Evolutionary conservation across 2,113 vertebrate species (phyloP), one percentile per base, ranked within the genome.

Genomic region (Clarias magur): DNA sequence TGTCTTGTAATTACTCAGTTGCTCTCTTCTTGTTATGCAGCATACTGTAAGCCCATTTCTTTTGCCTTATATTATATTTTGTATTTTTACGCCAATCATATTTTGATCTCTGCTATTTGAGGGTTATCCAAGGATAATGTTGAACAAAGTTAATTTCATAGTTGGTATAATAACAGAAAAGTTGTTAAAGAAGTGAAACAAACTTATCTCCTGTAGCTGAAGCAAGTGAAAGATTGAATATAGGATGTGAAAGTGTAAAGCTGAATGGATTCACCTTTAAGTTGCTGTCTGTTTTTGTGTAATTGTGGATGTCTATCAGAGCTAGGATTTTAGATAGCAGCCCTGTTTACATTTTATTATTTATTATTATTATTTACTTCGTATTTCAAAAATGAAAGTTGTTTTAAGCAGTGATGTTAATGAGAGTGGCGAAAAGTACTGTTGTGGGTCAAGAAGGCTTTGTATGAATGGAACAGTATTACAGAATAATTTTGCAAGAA

Each of bases 351-450:
- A 27, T 8, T 85, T 70, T 80, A 88, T 90, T n/a, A n/a, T n/a
- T n/a, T n/a, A n/a, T n/a, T n/a, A n/a, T n/a, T n/a, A n/a, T 87
- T 90, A 87, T 89, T 63, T 86, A 48, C 60, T 70, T 70, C 86
- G 75, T 73, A 63, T 63, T 60, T 21, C 25, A 21, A 57, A 56
- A 0, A 16, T 54, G 6, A 56, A 81, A 57, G 83, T 79, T 88
- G 80, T 86, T 62, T 82, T 80, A 78, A 86, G 0, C n/a, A 60
- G 19, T 38, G 62, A 80, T 79, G 25, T 81, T 70, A 2, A 65
- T 84, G 62, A 4, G 12, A 4, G 82, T 70, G 38, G 34, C 78
- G 67, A 70, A 76, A 83, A 68, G 30, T 72, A 34, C 27, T 19
- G 17, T 53, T 82, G 85, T 30, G 16, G 25, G 30, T 79, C 38